Evolutionary conservation across 2,797 vertebrate species (phyloP), one percentile per base, ranked within the genome.

Genomic region (Astyanax mexicanus): DNA sequence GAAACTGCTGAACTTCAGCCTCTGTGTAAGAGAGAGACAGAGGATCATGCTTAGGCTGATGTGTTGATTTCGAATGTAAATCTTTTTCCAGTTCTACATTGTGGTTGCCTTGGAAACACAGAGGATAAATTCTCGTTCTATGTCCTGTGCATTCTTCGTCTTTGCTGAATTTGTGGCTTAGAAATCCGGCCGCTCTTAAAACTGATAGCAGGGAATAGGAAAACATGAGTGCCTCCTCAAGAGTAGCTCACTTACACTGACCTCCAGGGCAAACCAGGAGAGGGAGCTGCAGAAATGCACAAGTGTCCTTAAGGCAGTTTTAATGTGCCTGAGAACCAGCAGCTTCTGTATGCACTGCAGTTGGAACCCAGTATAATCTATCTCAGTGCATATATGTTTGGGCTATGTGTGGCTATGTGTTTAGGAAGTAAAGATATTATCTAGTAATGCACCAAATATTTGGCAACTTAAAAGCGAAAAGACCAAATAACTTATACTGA

Each of bases 91-190:
- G 52, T 85, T 84, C 70, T 81, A 75, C 72, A 74, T 86, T 74
- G 64, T 55, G 74, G 89, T 92, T 91, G 86, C 88, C 89, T 75
- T 84, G 89, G 91, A 89, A 91, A 92, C 90, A 57, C 60, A 79
- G 62, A 76, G 58, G 40, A 75, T 79, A 70, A 68, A 49, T 72
- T 77, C 47, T 51, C 23, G 23, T 72, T 25, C 47, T 38, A 44
- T 57, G 45, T 65, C 35, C 8, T 27, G 44, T 72, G 60, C 37
- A 25, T 52, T 23, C 44, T 75, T 55, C 60, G 38, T 47, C 60
- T 67, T 55, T 61, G n/a, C 62, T 64, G 38, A 69, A 58, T 6
- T 23, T 21, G 23, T 61, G 32, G 35, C 21, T 51, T 47, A 68
- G n/a, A 58, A 61, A 61, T 61, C 32, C 9, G 17, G 47, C 69